phyloP scores from a whole-genome alignment of 2,797 vertebrate genomes.

The Clamator glandarius region DNA sequence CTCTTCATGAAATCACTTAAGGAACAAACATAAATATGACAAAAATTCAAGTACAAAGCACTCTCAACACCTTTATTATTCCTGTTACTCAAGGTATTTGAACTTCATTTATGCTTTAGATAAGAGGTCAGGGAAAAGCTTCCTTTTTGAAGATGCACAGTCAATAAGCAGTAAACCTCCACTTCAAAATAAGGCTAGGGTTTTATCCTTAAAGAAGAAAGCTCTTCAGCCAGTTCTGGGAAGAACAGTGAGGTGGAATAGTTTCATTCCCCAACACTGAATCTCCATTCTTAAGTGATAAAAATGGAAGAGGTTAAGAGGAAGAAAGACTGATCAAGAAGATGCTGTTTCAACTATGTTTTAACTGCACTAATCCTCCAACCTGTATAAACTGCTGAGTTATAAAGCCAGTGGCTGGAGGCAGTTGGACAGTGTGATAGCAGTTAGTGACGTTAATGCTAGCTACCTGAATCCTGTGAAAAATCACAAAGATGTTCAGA shows the following conservation, averaged over 20 bases:
- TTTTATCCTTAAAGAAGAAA: background rate
- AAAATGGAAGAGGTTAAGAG: background rate
- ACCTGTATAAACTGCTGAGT: background rate
- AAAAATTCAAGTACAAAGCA: background rate
- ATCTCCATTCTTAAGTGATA: background rate
- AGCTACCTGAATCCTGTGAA: background rate
- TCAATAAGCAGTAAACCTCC: background rate
- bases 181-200: background rate
- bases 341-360: background rate
- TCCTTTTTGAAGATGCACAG: background rate
- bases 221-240: background rate
- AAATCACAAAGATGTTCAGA: background rate
- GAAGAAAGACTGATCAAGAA: background rate
- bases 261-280: background rate
- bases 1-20: background rate
- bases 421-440: background rate
- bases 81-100: background rate
- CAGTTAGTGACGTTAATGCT: background rate
- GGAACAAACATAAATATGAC: background rate
- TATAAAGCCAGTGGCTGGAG: background rate
- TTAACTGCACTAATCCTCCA: background rate
- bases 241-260: background rate
- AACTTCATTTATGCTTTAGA: background rate
- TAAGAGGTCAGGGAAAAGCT: background rate
- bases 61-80: background rate